Evolutionary conservation across 2,113 vertebrate species (phyloP).

Genomic region (Psittacus erithacus): DNA sequence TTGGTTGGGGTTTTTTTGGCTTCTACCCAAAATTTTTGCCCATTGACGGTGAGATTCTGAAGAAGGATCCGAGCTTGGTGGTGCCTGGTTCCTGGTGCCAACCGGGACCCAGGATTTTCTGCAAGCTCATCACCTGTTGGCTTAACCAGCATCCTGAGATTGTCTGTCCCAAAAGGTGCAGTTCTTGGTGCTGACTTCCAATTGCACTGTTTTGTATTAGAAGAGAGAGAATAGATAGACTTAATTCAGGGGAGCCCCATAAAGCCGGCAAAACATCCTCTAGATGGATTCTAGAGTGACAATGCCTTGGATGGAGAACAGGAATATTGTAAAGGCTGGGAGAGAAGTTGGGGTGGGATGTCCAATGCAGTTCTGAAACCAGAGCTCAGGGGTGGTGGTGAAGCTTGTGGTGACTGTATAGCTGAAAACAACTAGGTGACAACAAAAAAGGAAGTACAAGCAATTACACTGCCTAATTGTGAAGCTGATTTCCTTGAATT

Average conservation of each 20-base stretch:
- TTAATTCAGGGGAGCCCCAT: background rate
- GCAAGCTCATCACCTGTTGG: fast-evolving
- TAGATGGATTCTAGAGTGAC: too few relatives aligned
- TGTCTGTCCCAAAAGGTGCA: background rate
- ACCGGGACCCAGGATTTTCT: background rate
- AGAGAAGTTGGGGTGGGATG: background rate
- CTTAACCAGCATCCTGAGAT: background rate
- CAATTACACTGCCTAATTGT: background rate
- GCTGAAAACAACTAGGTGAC: background rate
- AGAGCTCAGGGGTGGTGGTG: background rate
- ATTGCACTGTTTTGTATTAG: background rate
- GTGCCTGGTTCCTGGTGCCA: background rate
- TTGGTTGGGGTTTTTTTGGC: background rate
- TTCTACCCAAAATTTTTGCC: background rate
- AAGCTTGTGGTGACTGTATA: background rate
- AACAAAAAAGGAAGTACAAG: background rate
- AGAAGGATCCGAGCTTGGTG: background rate
- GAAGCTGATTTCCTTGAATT: background rate
- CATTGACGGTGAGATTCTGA: background rate
- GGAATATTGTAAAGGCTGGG: background rate
- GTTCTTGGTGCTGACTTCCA: background rate
- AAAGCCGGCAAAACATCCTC: background rate
- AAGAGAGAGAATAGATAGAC: background rate
- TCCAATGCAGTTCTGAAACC: background rate
- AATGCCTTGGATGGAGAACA: background rate